Conservation (phyloP, 2,888 invertebrate genomes). For the Thereva unica region DNA sequence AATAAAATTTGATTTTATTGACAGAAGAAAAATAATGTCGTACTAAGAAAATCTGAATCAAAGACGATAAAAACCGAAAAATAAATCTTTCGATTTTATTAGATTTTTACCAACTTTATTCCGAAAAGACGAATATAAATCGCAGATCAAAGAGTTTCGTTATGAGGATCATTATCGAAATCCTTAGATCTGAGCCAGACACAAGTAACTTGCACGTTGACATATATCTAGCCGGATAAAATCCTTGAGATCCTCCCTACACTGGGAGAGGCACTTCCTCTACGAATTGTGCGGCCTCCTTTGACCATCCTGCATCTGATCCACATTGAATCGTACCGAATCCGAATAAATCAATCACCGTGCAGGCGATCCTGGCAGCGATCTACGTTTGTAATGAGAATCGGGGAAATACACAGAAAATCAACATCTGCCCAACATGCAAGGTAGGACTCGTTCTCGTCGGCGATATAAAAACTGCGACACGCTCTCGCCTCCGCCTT, state of each 20-base stretch:
- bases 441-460: neutral
- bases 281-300: neutral
- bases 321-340: slow-evolving; percentile 8
- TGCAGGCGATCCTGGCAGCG: neutral
- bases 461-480: slow-evolving; percentile 2
- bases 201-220: slow-evolving; percentile 7
- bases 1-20: too few relatives aligned
- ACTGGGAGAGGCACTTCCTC: slow-evolving; percentile 1
- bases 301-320: neutral
- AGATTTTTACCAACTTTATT: neutral
- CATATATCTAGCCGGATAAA: slow-evolving; percentile 14
- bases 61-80: too few relatives aligned
- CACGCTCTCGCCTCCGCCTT: neutral
- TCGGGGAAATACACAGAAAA: slow-evolving; percentile 5
- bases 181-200: neutral
- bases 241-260: neutral
- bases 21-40: too few relatives aligned
- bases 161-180: slow-evolving; percentile 9
- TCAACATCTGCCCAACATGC: slow-evolving; percentile 32
- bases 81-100: too few relatives aligned
- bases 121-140: slow-evolving; percentile 13
- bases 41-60: too few relatives aligned
- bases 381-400: slow-evolving; percentile 11
- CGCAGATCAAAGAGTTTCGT: slow-evolving; percentile 27
- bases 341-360: slow-evolving; percentile 28